phyloP scores from a whole-genome alignment of 53 echinoderm and acorn worm genomes.

The Apostichopus leukothele region DNA sequence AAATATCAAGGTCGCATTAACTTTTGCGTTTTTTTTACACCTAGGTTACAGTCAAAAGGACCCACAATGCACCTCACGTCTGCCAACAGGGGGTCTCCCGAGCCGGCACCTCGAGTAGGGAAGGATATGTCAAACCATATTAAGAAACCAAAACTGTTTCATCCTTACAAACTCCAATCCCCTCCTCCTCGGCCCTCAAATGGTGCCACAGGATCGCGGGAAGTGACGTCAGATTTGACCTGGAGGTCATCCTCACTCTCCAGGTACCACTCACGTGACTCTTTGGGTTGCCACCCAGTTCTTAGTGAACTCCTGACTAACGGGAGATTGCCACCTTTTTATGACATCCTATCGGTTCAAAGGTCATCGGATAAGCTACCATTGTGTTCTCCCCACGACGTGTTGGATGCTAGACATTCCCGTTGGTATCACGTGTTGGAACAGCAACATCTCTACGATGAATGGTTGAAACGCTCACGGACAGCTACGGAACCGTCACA shows the following conservation, averaged over 20 bases:
- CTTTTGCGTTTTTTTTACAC: background rate
- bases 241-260: slow-evolving; percentile 18
- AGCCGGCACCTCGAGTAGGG: slow-evolving; percentile 2
- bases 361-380: background rate
- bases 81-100: slow-evolving; percentile 33
- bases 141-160: slow-evolving; percentile 46
- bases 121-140: slow-evolving; percentile 23
- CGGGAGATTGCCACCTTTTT: slow-evolving; percentile 41
- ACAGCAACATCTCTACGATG: slow-evolving; percentile 41
- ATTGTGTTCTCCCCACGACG: slow-evolving; percentile 3
- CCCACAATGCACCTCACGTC: slow-evolving; percentile 31
- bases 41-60: background rate
- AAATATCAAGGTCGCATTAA: too few relatives aligned
- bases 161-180: slow-evolving; percentile 44
- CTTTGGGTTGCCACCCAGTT: slow-evolving; percentile 34
- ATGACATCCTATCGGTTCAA: slow-evolving; percentile 22
- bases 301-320: slow-evolving; percentile 29
- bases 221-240: background rate
- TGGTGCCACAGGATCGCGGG: background rate
- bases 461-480: slow-evolving; percentile 36
- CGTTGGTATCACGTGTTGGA: slow-evolving; percentile 43
- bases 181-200: background rate
- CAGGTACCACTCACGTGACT: slow-evolving; percentile 14
- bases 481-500: background rate
- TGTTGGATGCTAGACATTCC: slow-evolving; percentile 22